Base-by-base conservation (phyloP, 2,797 vertebrate species). In the Arremon brunneinucha region DNA sequence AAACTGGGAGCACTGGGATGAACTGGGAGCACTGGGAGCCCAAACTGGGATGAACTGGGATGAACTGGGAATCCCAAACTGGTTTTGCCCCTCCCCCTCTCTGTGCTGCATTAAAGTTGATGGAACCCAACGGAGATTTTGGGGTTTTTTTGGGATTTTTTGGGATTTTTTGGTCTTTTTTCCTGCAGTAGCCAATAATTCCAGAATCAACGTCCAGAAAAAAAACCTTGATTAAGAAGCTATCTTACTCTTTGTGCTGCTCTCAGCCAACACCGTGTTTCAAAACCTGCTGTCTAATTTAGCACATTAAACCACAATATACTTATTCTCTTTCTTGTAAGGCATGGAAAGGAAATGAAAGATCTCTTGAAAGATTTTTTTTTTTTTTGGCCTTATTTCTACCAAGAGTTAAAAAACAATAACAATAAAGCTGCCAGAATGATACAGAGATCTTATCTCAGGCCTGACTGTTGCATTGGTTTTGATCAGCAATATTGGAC, bases 311-410 rank as follows among this genome's bases (percentile, higher is more conserved):
- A 88, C 44, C 53, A n/a, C 56, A 37, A 9, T 22, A 35, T 19
- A 41, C 43, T 64, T 65, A 28, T 18, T 74, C 59, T 68, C 5
- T 53, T 90, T 53, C 60, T 80, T 74, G 10, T 64, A 18, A 80
- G 50, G 53, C 43, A n/a, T 7, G 27, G 87, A 79, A 90, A 89
- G 83, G 78, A 92, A 94, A 95, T 92, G 47, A 90, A 93, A 93
- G 77, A 76, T 84, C 30, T 90, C 63, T 35, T 41, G 23, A 43
- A 87, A 90, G 59, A 84, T n/a, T n/a, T 83, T 12, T 46, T 22
- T 92, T 87, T 64, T 30, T 50, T 47, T 49, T 11, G 14, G 23
- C 18, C 22, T 15, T 47, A 1, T 53, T 81, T 88, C 46, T 94
- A 21, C 12, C 23, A 60, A 53, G 56, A 84, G 55, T 55, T 74